phyloP scores from a whole-genome alignment of 2,113 vertebrate genomes.

The Trogon surrucura region DNA sequence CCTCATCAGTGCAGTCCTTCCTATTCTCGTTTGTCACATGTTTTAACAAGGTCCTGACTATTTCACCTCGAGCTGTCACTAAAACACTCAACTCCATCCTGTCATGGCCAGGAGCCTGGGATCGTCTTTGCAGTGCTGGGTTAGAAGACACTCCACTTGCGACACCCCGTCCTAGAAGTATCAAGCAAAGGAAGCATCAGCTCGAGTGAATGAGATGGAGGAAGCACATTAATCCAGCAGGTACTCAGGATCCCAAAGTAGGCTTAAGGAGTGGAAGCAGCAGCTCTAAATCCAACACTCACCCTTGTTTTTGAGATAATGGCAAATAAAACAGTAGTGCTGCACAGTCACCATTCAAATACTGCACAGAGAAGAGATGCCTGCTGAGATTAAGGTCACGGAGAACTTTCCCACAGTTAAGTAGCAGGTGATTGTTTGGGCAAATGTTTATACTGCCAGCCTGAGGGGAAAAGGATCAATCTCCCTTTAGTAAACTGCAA shows the following conservation, averaged over 20 bases:
- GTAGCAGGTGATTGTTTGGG: not conserved
- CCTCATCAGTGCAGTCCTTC: not conserved
- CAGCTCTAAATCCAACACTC: not conserved
- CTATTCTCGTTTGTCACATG: not conserved
- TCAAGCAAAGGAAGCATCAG: not conserved
- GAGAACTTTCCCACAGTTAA: not conserved
- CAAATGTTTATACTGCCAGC: not conserved
- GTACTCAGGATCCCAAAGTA: not conserved
- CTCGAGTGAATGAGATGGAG: not conserved
- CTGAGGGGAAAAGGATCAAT: not conserved
- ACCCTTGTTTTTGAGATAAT: not conserved
- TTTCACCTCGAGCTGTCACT: not conserved
- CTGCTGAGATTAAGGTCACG: conserved; percentile 27
- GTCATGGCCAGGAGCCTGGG: not conserved
- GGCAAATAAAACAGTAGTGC: not conserved
- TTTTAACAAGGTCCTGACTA: not conserved
- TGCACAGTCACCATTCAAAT: not conserved
- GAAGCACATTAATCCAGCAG: conserved; percentile 6
- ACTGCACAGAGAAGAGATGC: conserved; percentile 1
- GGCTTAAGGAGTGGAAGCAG: not conserved
- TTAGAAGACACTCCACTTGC: not conserved
- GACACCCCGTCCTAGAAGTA: not conserved
- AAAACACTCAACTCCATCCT: not conserved
- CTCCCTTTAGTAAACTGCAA: not conserved
- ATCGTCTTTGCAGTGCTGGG: not conserved